These are phyloP conservation scores for Oreochromis spilurus DNA, from an alignment of 2,113 vertebrate species.

Conservation along the genomic window DNA sequence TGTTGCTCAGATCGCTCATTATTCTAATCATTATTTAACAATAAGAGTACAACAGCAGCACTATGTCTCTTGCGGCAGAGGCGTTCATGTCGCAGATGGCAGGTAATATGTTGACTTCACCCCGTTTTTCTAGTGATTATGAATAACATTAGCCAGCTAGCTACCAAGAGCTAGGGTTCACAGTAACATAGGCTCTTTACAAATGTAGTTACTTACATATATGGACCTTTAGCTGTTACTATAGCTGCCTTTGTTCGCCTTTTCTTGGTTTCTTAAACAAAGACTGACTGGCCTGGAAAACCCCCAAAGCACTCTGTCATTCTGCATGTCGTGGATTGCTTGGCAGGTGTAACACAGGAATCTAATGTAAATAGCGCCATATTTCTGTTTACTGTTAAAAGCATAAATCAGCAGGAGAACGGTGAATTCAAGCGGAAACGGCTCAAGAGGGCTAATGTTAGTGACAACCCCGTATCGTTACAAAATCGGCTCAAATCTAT, in stretches of 20 bases:
- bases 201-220: neutral
- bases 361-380: neutral
- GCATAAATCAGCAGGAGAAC: neutral
- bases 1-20: neutral
- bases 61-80: slow-evolving; percentile 77
- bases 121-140: neutral
- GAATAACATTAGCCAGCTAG: neutral
- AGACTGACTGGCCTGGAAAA: neutral
- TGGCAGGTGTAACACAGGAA: neutral
- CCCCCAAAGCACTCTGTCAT: neutral
- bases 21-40: neutral
- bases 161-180: neutral
- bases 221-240: neutral
- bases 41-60: neutral
- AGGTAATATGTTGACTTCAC: slow-evolving; percentile 46
- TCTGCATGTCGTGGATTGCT: neutral
- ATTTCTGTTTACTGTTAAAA: neutral
- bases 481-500: neutral
- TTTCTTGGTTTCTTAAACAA: neutral
- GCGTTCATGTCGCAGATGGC: slow-evolving; percentile 78
- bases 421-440: neutral
- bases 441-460: neutral
- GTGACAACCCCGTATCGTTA: neutral
- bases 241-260: neutral
- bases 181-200: neutral